Evolutionary conservation across 2,797 vertebrate species (phyloP), one percentile per base, ranked within the genome.

Genomic region (Clarias pachynema): DNA sequence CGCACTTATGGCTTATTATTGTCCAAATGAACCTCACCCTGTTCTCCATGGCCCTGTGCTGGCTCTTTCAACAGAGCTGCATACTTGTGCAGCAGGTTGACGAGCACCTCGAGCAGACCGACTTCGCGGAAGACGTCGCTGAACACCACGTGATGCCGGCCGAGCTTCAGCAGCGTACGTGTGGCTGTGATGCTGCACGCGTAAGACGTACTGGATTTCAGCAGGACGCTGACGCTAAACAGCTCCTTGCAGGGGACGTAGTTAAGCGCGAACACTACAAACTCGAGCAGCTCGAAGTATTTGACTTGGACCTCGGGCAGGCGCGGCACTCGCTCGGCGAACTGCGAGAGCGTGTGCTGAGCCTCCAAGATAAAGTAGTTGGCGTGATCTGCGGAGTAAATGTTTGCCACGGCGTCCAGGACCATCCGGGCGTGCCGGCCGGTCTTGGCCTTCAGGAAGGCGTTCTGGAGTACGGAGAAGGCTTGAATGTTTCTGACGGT

Each of bases 161-260:
- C 94, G 86, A 99, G 96, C 91, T 98, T 98, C 37, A 98, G 95
- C 69, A 99, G 95, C 0, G 96, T 97, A 62, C 95, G 96, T 62
- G 96, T 96, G n/a, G 98, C 97, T 40, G 95, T 95, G 93, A 97
- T 96, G 94, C 97, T 97, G 95, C 98, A 99, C 84, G 96, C 94
- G 73, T 97, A 96, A 24, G 97, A 98, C 63, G 96, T 91, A 93
- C 97, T 98, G 12, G 97, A 96, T 89, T 99, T 99, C 82, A 99
- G 95, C 88, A 99, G 95, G 89, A 99, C 97, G 91, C 98, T 98
- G 86, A 99, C 97, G 20, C 98, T 98, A 93, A 99, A 99, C 84
- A 99, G 96, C 92, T 99, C 98, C 92, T 99, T 99, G 93, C 98
- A 99, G 10, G 98, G 98, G 37, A 99, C 97, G 86, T 99, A 99